Conservation (phyloP, 2,797 vertebrate species). For the Calcarius lapponicus region DNA sequence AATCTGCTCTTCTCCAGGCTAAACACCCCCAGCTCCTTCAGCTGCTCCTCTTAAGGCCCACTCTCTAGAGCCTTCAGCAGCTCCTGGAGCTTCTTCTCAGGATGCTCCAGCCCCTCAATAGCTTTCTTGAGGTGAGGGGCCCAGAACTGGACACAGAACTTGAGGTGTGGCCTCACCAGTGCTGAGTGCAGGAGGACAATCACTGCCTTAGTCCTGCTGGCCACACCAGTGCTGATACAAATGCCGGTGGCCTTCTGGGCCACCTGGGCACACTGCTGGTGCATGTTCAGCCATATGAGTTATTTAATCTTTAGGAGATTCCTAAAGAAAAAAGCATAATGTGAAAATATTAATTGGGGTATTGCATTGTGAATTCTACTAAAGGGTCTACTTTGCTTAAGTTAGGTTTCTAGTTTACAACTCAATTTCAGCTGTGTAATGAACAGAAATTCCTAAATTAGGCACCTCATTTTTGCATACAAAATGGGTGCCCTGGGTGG, state of each 20-base stretch:
- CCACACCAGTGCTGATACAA: background rate
- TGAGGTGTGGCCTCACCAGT: background rate
- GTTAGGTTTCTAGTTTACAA: background rate
- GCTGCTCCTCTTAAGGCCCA: background rate
- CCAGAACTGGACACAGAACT: background rate
- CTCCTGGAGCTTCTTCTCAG: background rate
- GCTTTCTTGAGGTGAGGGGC: background rate
- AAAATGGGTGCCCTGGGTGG: fast-evolving
- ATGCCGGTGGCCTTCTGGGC: background rate
- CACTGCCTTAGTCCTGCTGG: background rate
- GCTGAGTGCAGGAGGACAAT: fast-evolving
- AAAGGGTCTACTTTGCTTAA: background rate
- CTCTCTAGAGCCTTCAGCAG: background rate
- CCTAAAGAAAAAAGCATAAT: background rate
- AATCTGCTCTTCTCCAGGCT: background rate
- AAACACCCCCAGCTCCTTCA: background rate
- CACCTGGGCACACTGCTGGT: background rate
- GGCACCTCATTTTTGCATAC: background rate
- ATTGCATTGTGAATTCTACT: background rate
- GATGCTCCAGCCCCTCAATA: background rate
- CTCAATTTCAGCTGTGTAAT: background rate
- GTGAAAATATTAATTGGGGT: background rate
- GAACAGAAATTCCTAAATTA: background rate
- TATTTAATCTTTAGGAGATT: background rate
- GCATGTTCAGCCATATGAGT: background rate